Percentiles rank a stretch among this genome's conserved stretches.
These are phyloP conservation scores for Lithophane semibrunnea DNA, from an alignment of 2,888 invertebrate species.

Conservation along the genomic window DNA sequence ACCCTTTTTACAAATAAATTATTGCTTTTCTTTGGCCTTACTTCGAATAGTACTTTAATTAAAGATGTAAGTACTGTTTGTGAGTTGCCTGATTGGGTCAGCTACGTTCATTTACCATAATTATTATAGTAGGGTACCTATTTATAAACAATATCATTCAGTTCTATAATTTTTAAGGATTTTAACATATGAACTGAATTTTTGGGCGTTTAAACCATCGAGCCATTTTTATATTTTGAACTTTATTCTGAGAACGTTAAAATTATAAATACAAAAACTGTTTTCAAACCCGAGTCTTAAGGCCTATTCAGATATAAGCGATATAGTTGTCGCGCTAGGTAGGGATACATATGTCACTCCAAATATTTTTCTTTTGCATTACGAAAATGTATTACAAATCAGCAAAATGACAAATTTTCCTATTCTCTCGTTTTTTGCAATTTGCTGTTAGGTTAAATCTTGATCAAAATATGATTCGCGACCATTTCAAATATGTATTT, in stretches of 20 bases:
- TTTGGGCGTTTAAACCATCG: background rate
- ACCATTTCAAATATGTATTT: too few species aligned
- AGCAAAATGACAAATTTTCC: too few species aligned
- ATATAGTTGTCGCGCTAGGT: too few species aligned
- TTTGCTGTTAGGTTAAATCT: too few species aligned
- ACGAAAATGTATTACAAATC: too few species aligned
- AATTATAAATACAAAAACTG: background rate
- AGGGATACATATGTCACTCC: too few species aligned
- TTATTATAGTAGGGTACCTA: background rate
- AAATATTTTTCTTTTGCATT: too few species aligned
- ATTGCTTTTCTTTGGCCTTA: conserved; percentile 13
- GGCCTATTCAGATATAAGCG: too few species aligned
- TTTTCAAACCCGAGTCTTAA: background rate
- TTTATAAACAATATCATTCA: background rate
- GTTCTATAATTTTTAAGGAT: background rate
- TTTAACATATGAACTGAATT: background rate
- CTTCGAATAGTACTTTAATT: conserved; percentile 42
- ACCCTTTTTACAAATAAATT: conserved; percentile 61
- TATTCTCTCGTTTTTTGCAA: too few species aligned
- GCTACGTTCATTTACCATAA: background rate
- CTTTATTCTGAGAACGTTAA: background rate
- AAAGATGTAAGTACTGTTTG: conserved; percentile 35
- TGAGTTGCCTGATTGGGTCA: conserved; percentile 33
- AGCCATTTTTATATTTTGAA: background rate
- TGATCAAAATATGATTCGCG: too few species aligned